A percentile compares a stretch with the other conserved stretches of the same genome.
phyloP scores from a whole-genome alignment of 2,113 vertebrate species.

The Porphyrio hochstetteri region DNA sequence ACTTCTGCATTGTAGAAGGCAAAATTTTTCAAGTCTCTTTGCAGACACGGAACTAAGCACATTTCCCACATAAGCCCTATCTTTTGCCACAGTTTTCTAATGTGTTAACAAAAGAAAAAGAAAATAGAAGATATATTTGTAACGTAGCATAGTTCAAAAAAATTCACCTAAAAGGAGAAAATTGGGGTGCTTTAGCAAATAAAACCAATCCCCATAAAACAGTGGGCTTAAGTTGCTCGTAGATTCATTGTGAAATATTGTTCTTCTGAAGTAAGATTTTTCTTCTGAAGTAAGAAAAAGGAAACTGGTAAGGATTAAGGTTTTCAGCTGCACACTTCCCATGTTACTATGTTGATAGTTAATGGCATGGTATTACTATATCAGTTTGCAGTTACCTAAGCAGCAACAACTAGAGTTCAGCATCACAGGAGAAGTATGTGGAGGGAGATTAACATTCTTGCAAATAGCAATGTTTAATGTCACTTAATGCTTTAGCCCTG shows the following conservation, averaged over 20 bases:
- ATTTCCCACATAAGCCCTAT: not conserved
- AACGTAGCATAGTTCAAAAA: not conserved
- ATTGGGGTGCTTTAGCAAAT: not conserved
- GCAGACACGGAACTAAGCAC: not conserved
- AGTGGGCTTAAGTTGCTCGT: not conserved
- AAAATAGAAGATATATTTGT: not conserved
- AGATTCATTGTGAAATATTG: not conserved
- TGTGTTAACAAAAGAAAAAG: not conserved
- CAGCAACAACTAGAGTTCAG: not conserved
- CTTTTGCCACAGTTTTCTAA: not conserved
- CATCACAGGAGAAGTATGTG: not conserved
- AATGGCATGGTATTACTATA: not conserved
- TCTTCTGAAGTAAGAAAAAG: not conserved
- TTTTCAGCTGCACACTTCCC: not conserved
- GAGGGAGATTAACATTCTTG: not conserved
- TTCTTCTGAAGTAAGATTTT: not conserved
- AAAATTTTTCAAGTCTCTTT: not conserved
- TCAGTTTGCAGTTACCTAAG: not conserved
- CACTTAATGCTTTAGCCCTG: not conserved
- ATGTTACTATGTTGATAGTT: not conserved
- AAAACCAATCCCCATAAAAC: not conserved
- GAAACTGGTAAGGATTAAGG: rapidly evolving
- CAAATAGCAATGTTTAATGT: not conserved
- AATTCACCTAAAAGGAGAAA: not conserved
- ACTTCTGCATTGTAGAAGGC: not conserved